Evolutionary conservation across 2,113 vertebrate species (phyloP).

Genomic region (Daphoenositta chrysoptera): DNA sequence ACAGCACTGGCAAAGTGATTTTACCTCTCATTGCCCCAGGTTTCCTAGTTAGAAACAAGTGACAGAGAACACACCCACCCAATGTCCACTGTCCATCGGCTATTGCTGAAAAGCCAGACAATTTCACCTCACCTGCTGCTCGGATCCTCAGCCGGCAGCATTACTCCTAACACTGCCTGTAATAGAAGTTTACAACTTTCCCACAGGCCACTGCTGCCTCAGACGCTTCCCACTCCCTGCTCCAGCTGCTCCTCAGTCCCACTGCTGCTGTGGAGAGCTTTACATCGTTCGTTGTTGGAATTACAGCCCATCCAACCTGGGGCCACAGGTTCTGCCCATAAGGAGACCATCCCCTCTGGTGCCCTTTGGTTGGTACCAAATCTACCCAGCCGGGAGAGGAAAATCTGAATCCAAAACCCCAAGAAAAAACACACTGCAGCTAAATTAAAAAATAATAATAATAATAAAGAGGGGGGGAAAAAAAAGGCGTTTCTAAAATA

Average conservation of each 20-base stretch:
- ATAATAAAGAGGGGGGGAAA: not conserved
- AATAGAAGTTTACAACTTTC: not conserved
- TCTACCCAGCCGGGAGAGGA: not conserved
- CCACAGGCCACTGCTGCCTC: not conserved
- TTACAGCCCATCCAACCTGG: not conserved
- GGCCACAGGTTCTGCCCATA: not conserved
- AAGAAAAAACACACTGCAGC: not conserved
- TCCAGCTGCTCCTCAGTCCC: not conserved
- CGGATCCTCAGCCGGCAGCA: not conserved
- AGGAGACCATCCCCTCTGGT: not conserved
- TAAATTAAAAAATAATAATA: not conserved
- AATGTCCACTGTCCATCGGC: fast-evolving
- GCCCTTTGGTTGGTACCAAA: not conserved
- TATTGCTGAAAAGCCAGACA: fast-evolving
- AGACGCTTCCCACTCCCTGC: not conserved
- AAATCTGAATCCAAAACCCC: not conserved
- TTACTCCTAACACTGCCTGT: not conserved
- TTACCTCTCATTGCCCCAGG: not conserved
- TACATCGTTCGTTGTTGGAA: not conserved
- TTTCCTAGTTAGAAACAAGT: not conserved
- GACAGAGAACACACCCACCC: fast-evolving
- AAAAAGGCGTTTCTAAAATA: not conserved
- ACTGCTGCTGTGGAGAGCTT: not conserved
- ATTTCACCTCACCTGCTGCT: not conserved
- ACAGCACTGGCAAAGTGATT: fast-evolving